Base-by-base conservation (phyloP, 2,113 vertebrate species). In the Excalfactoria chinensis region DNA sequence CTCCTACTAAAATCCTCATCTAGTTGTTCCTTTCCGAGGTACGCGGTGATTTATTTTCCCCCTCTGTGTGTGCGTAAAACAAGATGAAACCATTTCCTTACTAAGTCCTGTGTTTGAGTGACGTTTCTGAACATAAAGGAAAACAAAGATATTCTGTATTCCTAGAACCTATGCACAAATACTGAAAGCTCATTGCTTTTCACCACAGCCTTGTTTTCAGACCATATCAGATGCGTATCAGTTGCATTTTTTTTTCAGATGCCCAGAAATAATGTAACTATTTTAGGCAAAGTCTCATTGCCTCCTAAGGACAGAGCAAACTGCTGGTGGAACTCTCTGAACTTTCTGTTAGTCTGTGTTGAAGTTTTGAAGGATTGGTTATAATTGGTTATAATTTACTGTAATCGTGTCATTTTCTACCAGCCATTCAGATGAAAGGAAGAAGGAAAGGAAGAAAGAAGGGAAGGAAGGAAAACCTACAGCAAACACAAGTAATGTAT, bases 341-440 rank as follows among this genome's bases (percentile, higher is more conserved):
- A 80, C 83, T 94, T 96, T 71, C 37, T 81, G 83, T 82, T 91
- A 68, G 87, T 79, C 69, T 92, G 11, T 85, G 91, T 35, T 89
- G 77, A 89, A 78, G 81, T 26, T 7, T 76, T 97, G 72, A n/a
- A 70, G 64, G 87, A 96, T 95, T 96, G 94, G 69, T 91, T 97
- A 96, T 95, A 97, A 96, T 95, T 96, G 94, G 72, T 91, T 97
- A 96, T 95, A 97, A 96, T 96, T 95, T 97, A 93, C 94, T 96
- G 86, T 93, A 82, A 93, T 92, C 20, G 7, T 94, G 83, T 93
- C 89, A 79, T 63, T 93, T 82, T 79, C 85, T 82, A 51, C 73
- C 46, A 83, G 71, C 41, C 18, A 74, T 46, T 93, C 37, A 63
- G 73, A 88, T 78, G 66, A 9, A 64, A 85, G 70, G 69, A 73